Conservation (phyloP, 2,113 vertebrate species). For the Catagonus wagneri region DNA sequence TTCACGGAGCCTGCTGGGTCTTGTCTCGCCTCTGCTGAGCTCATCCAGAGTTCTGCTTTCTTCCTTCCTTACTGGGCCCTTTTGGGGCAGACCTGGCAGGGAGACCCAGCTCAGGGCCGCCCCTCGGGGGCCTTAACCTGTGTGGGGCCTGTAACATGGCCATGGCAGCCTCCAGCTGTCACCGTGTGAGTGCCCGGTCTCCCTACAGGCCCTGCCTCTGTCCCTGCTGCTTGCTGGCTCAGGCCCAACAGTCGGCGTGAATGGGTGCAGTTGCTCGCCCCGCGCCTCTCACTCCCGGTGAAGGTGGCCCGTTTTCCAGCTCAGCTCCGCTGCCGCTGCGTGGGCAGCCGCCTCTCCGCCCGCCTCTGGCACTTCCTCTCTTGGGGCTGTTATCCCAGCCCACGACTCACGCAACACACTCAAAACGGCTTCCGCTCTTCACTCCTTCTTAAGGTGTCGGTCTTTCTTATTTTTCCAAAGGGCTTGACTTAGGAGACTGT, state of each 20-base stretch:
- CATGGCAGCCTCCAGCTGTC: neutral
- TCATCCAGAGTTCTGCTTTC: neutral
- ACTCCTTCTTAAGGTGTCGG: constrained; percentile 8
- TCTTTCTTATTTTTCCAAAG: constrained; percentile 63
- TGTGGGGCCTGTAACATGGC: neutral
- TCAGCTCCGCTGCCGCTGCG: neutral
- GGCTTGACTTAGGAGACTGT: constrained; percentile 67
- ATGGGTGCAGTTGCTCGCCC: neutral
- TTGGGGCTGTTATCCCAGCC: neutral
- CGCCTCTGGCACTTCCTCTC: neutral
- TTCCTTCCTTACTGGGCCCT: constrained; percentile 15
- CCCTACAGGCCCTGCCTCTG: neutral
- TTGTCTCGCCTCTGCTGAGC: constrained; percentile 37
- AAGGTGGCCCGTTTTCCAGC: neutral
- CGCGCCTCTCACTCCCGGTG: neutral
- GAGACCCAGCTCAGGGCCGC: neutral
- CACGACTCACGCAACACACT: neutral
- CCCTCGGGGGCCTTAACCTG: neutral
- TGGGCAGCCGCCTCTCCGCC: neutral
- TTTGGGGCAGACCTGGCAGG: neutral
- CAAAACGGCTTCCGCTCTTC: neutral
- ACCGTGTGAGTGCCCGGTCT: neutral
- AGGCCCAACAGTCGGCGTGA: neutral
- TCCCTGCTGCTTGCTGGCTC: neutral
- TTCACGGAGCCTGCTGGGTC: neutral